These are phyloP conservation scores for Sceliomorpha sp. DNA, from an alignment of 2,888 invertebrate genomes.

Conservation along the genomic window DNA sequence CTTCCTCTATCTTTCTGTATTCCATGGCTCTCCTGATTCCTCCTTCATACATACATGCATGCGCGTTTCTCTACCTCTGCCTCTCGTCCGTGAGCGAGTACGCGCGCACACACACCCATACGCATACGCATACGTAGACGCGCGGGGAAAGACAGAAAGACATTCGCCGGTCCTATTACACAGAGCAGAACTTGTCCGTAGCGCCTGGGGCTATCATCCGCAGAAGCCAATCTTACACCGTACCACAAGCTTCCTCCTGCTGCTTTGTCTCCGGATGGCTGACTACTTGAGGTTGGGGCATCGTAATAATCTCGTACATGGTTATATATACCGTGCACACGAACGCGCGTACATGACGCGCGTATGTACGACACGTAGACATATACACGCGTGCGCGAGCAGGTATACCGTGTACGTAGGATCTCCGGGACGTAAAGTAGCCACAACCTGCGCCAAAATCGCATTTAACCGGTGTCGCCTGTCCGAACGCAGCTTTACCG, in stretches of 20 bases:
- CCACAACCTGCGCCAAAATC: conserved; percentile 42
- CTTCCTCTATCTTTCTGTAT: conserved; percentile 22
- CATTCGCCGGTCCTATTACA: conserved; percentile 47
- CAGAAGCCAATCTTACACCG: conserved; percentile 76
- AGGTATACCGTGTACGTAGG: no score
- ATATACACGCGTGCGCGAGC: conserved; percentile 8
- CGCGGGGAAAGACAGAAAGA: conserved; percentile 33
- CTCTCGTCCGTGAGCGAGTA: no score
- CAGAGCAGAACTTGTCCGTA: conserved; percentile 70
- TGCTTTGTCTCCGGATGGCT: conserved; percentile 55
- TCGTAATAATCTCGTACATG: conserved; percentile 39
- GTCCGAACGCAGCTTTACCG: conserved; percentile 36
- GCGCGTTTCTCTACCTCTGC: no score
- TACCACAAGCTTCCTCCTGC: conserved; percentile 57
- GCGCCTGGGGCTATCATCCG: conserved; percentile 74
- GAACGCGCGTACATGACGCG: not conserved
- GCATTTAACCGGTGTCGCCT: conserved; percentile 33
- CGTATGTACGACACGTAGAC: conserved; percentile 15
- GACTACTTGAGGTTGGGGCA: conserved; percentile 33
- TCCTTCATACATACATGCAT: conserved; percentile 1
- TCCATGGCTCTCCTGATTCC: conserved; percentile 10
- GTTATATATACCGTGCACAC: conserved; percentile 4
- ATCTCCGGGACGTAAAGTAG: conserved; percentile 46
- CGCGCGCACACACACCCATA: not conserved
- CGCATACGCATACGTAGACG: conserved; percentile 2